Base-by-base conservation (phyloP, 1,140 invertebrate species). In the Telenomus remus region DNA sequence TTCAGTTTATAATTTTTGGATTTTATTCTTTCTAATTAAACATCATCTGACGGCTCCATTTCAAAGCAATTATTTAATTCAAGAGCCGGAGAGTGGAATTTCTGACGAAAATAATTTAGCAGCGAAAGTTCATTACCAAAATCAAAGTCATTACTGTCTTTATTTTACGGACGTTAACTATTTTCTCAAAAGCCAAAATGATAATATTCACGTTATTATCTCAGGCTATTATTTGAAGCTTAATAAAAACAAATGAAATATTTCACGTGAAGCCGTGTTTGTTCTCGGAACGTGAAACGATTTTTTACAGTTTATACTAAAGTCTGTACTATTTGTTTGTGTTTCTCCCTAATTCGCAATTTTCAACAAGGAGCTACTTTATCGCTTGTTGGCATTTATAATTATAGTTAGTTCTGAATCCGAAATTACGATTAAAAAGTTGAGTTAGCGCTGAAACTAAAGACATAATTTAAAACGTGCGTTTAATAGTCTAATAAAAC, bases 171-270 rank as follows among this genome's bases (percentile, higher is more conserved):
- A 35, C 43, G 35, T 54, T 44, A 13, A 9, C 35, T 42, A 59
- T 68, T 33, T 37, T 15, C 42, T 13, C 11, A 37, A 37, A 46
- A 68, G 51, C 42, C 59, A 10, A 15, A 59, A 68, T 59, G 59
- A 51, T 59, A 68, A 68, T 68, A 37, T 59, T 53, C 48, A 57
- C 51, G 54, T 68, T 68, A 59, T 68, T 68, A 68, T 51, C 48
- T 68, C 33, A 7, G 43, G 56, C 56, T 47, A n/a, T 27, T 54
- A 69, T 60, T 60, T 14, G 35, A 13, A n/a, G 49, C 19, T 60
- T 54, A n/a, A 54, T 69, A 43, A 54, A 66, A 69, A 69, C 54
- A 54, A 69, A 60, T 69, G 54, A 54, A 54, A 54, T 35, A 34
- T 9, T 39, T 39, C 3, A 39, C n/a, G 13, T 7, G 19, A 3